Base-by-base conservation (phyloP, 2,888 invertebrate genomes). In the Trichopoda pennipes region DNA sequence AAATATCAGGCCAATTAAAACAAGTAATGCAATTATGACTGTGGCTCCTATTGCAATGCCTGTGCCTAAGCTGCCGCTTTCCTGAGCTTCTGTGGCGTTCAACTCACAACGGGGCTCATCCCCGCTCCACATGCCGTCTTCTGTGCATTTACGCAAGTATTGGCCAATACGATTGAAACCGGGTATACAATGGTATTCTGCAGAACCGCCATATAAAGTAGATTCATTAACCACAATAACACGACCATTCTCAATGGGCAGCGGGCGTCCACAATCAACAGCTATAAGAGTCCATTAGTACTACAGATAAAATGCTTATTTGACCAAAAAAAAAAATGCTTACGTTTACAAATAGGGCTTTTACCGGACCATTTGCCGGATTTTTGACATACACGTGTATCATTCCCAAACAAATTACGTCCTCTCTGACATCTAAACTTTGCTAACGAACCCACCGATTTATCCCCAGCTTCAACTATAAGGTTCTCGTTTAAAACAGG, bases 131-230 rank as follows among this genome's bases (percentile, higher is more conserved):
- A 93, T 92, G 4, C 96, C 97, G 81, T 95, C 95, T 74, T 96
- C 96, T 90, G 94, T 92, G 88, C 97, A 98, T 88, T 96, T 96
- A 79, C 97, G 92, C 21, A 96, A 91, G 89, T 96, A 96, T 0
- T 96, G 95, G 0, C 97, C 97, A 0, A 95, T 94, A 12, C 96
- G 93, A 88, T 95, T 95, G 91, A 93, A 97, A 86, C 95, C 95
- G 3, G 97, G 97, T 75, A 97, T 91, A 88, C 98, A 98, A 88
- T 97, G 97, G 90, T 97, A 97, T 89, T 97, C 97, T 1, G 96
- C 95, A 0, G 96, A 95, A 70, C 96, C 96, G 38, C 95, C 96
- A 89, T 95, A 98, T 0, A 94, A 92, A 0, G 96, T 96, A 0
- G 96, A 95, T 63, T 95, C 95, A 88, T 98, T 97, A 77, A 96